Evolutionary conservation across 2,797 vertebrate species (phyloP), one percentile per base, ranked within the genome.

Genomic region (Lagodon rhomboides): DNA sequence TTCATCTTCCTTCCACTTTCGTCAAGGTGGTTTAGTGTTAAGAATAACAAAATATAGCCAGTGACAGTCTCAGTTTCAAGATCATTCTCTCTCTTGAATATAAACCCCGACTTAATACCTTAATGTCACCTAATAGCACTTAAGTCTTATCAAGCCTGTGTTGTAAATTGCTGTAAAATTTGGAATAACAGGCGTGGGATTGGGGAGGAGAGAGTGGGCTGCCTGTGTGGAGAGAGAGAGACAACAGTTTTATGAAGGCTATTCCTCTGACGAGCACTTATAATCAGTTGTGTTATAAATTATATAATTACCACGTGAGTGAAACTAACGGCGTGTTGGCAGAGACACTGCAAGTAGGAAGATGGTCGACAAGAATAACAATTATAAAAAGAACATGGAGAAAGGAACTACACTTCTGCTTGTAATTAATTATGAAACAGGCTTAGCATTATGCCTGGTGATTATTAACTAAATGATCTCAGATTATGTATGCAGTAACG

Each of bases 231-330:
- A 9, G 16, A 60, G n/a, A 51, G 56, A 62, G 38, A 69, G 60
- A 44, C 38, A 44, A 58, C 51, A 17, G 34, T 68, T 83, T 79
- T 68, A 75, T 72, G 55, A 68, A 80, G 73, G 65, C 68, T 55
- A 68, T 83, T 87, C 75, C 82, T 86, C 70, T 82, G 51, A 85
- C 82, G 64, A 89, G 70, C 54, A 65, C 49, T 80, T 88, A 73
- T 62, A 84, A 82, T 90, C 53, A 85, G 73, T 84, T 79, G 50
- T 75, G 46, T 84, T 77, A 68, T 78, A 68, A 86, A 87, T 86
- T 68, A 82, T 77, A 68, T 80, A 89, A 89, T 90, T 85, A 73
- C 34, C 73, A 69, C 27, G 72, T 25, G 54, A 85, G 46, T 79
- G 62, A 83, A 85, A 84, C 84, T 75, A 73, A 79, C 70, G 55